phyloP scores from a whole-genome alignment of 2,113 vertebrate species.

The cattle (Bos taurus) region ARS-UCD2.0 NC_037347.1:50749501-50750000 shows the following conservation, averaged over 20 bases:
- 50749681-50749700: neutral
- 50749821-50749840: neutral
- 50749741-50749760: neutral
- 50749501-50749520: accelerated
- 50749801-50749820: neutral
- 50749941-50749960: neutral
- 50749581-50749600: neutral
- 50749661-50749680: neutral
- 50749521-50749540: neutral
- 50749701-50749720: neutral
- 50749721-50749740: neutral
- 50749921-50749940: neutral
- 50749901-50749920: neutral
- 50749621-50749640: neutral
- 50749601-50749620: neutral
- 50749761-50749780: neutral
- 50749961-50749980: neutral
- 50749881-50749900: neutral
- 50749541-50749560: neutral
- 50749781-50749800: neutral
- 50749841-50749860: neutral
- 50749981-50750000: neutral
- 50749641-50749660: neutral
- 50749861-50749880: neutral
- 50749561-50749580: neutral